Evolutionary conservation across 2,113 vertebrate genomes (phyloP).

Genomic region (Hypocryptadius cinnamomeus): DNA sequence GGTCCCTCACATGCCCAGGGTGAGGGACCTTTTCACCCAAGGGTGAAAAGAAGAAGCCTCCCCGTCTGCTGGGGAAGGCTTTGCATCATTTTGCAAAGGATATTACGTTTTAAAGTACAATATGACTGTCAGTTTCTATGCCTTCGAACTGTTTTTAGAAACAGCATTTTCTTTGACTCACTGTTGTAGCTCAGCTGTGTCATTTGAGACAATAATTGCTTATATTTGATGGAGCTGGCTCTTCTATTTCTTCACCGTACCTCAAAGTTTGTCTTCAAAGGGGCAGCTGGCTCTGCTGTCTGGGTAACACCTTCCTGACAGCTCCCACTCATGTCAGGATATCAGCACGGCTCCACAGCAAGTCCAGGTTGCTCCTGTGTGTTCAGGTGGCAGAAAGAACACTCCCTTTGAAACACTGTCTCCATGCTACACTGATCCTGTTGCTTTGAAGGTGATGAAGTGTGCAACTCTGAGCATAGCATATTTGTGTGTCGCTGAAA

Average conservation of each 20-base stretch:
- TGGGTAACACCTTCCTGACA: not conserved
- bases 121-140: not conserved
- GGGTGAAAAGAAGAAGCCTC: not conserved
- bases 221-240: not conserved
- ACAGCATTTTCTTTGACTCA: not conserved
- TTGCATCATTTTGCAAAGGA: not conserved
- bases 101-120: not conserved
- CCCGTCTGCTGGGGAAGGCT: not conserved
- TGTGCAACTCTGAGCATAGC: not conserved
- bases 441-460: not conserved
- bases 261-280: not conserved
- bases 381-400: not conserved
- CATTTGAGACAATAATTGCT: not conserved
- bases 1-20: accelerated
- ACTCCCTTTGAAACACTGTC: not conserved
- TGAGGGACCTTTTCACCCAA: too few species aligned
- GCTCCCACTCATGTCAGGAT: not conserved
- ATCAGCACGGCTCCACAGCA: not conserved
- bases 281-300: not conserved
- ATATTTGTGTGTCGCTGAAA: not conserved
- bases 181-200: not conserved
- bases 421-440: not conserved
- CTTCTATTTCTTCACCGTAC: not conserved
- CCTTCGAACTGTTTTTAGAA: not conserved
- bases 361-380: not conserved